Base-by-base conservation (phyloP, 2,888 invertebrate species). In the Chelonus formosanus region DNA sequence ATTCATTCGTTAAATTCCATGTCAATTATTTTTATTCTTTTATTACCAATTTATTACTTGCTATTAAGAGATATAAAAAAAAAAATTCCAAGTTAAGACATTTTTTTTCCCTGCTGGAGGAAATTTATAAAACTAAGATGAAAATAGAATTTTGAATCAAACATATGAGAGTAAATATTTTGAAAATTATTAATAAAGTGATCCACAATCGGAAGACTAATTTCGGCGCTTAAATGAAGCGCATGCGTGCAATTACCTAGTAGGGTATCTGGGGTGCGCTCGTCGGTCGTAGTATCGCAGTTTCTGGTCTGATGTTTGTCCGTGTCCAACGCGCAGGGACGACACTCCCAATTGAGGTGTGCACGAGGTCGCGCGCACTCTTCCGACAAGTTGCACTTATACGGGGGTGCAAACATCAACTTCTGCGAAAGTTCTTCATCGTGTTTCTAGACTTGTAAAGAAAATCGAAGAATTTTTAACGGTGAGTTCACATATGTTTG, bases 281-380 rank as follows among this genome's bases (percentile, higher is more conserved):
- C 60, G 45, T 65, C 55, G 57, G 52, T 65, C 76, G 67, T 76
- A 76, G 78, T 80, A 80, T 83, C 82, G 82, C 83, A 84, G 83
- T 84, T 79, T 78, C 81, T 79, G 75, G 73, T 79, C 79, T 76
- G 84, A 83, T 83, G 81, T 82, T 84, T 83, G 83, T 80, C 80
- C 81, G 83, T 79, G 80, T 82, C 72, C 67, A 65, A 68, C 64
- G 68, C 54, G 63, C 64, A 70, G 65, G 69, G 62, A 61, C 58
- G 47, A 67, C 57, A 56, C 69, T 63, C 61, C 67, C 48, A 67
- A 59, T 65, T 71, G 71, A 67, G 54, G 58, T 63, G 59, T 60
- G 66, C 70, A 66, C 68, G 67, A 65, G 65, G 44, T 35, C 34
- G 60, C 60, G 63, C 61, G 50, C 59, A 58, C n/a, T 55, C 45